phyloP scores from a whole-genome alignment of 1,140 invertebrate species.

The Planococcus citri region DNA sequence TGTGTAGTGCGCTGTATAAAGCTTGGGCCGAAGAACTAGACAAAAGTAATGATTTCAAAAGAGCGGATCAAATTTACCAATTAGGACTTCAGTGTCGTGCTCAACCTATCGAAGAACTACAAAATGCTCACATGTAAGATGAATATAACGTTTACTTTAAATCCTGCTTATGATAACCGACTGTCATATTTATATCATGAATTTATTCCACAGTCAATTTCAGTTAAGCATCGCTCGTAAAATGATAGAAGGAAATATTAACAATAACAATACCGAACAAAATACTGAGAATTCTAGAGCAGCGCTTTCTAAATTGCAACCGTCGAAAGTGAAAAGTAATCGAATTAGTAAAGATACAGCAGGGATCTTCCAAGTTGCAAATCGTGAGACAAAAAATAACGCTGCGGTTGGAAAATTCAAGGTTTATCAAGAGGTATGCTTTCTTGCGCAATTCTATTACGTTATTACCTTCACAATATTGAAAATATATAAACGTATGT shows the following conservation, averaged over 20 bases:
- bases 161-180: not conserved
- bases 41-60: constrained; percentile 54
- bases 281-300: constrained; percentile 23
- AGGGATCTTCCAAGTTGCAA: not conserved
- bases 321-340: constrained; percentile 25
- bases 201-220: constrained; percentile 40
- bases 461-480: too few species aligned
- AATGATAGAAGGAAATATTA: constrained; percentile 42
- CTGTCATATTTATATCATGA: not conserved
- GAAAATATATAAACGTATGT: not conserved
- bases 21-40: constrained; percentile 72
- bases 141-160: constrained; percentile 25
- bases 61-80: constrained; percentile 58
- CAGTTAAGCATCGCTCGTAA: constrained; percentile 45
- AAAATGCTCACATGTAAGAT: constrained; percentile 52
- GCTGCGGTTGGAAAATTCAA: constrained; percentile 29
- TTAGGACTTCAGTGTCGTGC: constrained; percentile 53
- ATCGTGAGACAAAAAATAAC: not conserved
- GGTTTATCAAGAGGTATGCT: constrained; percentile 30
- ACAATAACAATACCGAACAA: constrained; percentile 36
- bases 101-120: constrained; percentile 56
- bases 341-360: constrained; percentile 34
- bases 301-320: not conserved
- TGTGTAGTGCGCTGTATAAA: constrained; percentile 60
- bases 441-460: not conserved